A percentile compares a stretch with the other conserved stretches of the same genome.
phyloP scores from a whole-genome alignment of 2,888 invertebrate genomes.

The Ceriagrion tenellum region DNA sequence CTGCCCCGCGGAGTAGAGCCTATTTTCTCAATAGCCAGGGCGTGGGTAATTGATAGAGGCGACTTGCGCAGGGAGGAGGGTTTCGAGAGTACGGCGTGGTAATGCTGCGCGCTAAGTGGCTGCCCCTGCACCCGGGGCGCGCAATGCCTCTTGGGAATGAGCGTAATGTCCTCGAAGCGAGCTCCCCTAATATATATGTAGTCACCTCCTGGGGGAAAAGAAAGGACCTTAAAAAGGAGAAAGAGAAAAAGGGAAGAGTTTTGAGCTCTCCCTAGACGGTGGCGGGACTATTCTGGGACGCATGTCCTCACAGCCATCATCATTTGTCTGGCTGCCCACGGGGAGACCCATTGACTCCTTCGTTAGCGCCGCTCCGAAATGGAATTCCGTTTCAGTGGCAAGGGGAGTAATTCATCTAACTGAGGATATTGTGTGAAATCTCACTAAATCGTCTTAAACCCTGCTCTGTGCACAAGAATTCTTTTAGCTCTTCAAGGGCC shows the following conservation, averaged over 20 bases:
- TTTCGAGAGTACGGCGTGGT: not conserved
- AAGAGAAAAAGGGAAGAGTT: not conserved
- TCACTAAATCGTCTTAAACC: too few species aligned
- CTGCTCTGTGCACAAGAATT: too few species aligned
- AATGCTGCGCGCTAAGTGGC: not conserved
- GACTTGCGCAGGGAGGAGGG: not conserved
- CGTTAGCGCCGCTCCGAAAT: not conserved
- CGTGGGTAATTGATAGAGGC: slow-evolving; percentile 48
- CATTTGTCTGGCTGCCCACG: not conserved
- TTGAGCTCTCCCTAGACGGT: not conserved
- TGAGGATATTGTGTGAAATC: not conserved
- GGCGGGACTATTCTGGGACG: slow-evolving; percentile 12
- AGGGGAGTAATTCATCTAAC: not conserved
- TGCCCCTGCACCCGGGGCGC: not conserved
- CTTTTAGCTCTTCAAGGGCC: too few species aligned
- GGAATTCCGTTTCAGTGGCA: not conserved
- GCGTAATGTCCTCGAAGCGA: not conserved
- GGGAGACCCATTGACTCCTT: slow-evolving; percentile 2
- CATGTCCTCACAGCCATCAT: not conserved
- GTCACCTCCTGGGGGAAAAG: not conserved
- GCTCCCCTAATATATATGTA: not conserved
- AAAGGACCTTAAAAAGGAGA: not conserved
- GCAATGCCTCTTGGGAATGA: not conserved
- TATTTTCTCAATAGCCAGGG: slow-evolving; percentile 48
- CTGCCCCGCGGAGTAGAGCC: slow-evolving; percentile 11